Evolutionary conservation across 2,888 invertebrate genomes (phyloP), one percentile per base, ranked within the genome.

Genomic region (Heliconius charithonia): DNA sequence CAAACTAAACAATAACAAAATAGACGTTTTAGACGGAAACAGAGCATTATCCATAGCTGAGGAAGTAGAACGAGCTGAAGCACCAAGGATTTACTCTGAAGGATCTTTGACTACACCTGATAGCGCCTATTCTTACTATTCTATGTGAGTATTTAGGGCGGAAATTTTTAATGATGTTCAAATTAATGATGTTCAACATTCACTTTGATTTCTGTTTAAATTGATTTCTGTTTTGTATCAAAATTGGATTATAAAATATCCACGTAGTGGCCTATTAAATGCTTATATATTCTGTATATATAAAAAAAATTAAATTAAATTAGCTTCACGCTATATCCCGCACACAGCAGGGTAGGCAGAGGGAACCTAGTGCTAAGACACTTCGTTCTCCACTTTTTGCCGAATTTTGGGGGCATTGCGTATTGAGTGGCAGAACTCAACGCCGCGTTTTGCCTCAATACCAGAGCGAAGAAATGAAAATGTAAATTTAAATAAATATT

Each of bases 31-130:
- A 83, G 97, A 96, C 87, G 96, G 97, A 85, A 97, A 97, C 94
- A 90, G 97, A 95, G 95, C 95, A 0, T 93, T 97, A 85, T 97
- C 97, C 87, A 96, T 97, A 80, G 97, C 97, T 81, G 98, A 97
- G 83, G 97, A 97, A 86, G 97, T 96, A 83, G 97, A 97, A 90
- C 95, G 97, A 78, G 96, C 96, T 80, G 97, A 97, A 85, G 96
- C 97, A 85, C 95, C 94, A 4, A 93, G 94, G 82, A 93, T 95
- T 83, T 95, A 95, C 83, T 92, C 96, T 70, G 95, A 96, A 9
- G 93, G 93, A 41, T 90, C 91, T 1, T 83, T 93, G 83, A 94
- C 94, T 0, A 95, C 95, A 2, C 93, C 93, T 25, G 93, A 95
- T 85, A 91, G 89, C 27, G 87, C 92, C 9, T 94, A 94, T 82